These are phyloP conservation scores for Festucalex cinctus DNA, from an alignment of 2,113 vertebrate species.

Conservation along the genomic window DNA sequence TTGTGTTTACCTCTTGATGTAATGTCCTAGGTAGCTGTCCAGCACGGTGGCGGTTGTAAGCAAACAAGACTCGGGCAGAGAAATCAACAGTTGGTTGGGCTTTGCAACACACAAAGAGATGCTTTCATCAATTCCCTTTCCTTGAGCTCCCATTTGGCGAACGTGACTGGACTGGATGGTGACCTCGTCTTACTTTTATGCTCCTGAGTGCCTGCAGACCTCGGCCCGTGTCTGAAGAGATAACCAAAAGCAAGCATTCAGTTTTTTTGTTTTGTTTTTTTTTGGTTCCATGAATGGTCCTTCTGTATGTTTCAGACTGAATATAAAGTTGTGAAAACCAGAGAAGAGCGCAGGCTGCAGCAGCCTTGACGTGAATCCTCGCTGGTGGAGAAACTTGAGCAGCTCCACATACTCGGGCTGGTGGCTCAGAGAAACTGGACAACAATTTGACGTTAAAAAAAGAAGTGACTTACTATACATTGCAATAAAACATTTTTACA, in stretches of 20 bases:
- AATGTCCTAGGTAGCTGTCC: conserved; percentile 78
- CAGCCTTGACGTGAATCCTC: conserved; percentile 74
- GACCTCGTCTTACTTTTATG: conserved; percentile 69
- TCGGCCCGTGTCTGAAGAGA: conserved; percentile 80
- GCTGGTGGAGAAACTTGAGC: conserved; percentile 81
- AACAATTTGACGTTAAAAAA: not conserved
- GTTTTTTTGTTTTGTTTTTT: too few relatives aligned
- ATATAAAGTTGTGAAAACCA: conserved; percentile 64
- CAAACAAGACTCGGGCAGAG: conserved; percentile 86
- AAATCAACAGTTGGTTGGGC: conserved; percentile 82
- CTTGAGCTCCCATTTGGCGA: not conserved
- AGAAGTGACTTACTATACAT: not conserved
- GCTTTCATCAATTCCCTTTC: not conserved
- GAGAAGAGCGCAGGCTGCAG: conserved; percentile 80
- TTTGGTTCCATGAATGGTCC: not conserved
- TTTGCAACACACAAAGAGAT: conserved; percentile 45
- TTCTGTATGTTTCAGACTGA: not conserved
- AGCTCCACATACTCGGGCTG: conserved; percentile 77
- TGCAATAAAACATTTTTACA: not conserved
- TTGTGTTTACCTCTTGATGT: conserved; percentile 75
- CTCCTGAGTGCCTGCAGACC: conserved; percentile 79
- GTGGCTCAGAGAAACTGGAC: conserved; percentile 76
- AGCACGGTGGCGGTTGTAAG: conserved; percentile 85
- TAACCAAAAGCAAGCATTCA: not conserved
- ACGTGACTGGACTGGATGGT: not conserved